Conservation (phyloP, 2,888 invertebrate species). For the Epistrophe eligans region DNA sequence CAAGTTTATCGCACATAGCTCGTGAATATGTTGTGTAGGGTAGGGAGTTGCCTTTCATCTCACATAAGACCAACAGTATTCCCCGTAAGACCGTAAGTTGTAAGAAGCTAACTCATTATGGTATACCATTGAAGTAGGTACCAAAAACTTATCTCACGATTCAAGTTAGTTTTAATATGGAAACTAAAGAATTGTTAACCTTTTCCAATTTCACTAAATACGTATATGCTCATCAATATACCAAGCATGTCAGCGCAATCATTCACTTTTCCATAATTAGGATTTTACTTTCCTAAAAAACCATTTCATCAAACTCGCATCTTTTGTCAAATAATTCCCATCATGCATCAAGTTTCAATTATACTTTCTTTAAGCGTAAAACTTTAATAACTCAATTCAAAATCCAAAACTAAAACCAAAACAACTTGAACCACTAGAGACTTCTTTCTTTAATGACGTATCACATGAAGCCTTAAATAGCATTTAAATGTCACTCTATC, state of each 20-base stretch:
- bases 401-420: not conserved
- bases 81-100: no score
- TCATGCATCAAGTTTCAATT: not conserved
- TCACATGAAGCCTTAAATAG: conserved; percentile 31
- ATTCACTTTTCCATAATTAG: not conserved
- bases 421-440: conserved; percentile 4
- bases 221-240: not conserved
- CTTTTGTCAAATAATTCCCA: conserved; percentile 14
- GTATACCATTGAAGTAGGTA: no score
- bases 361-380: not conserved
- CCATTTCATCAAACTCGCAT: not conserved
- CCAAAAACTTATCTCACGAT: no score
- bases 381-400: conserved; percentile 1
- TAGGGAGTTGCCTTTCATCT: no score
- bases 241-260: not conserved
- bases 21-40: no score
- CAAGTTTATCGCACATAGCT: no score
- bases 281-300: not conserved
- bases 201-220: not conserved
- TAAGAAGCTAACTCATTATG: no score
- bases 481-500: conserved; percentile 57
- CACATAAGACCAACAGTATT: no score
- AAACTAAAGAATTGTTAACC: no score
- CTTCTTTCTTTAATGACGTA: conserved; percentile 17
- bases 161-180: no score